Percentiles rank a stretch among this genome's conserved stretches.
phyloP scores from a whole-genome alignment of 2,797 vertebrate genomes.

The Tinamus major region DNA sequence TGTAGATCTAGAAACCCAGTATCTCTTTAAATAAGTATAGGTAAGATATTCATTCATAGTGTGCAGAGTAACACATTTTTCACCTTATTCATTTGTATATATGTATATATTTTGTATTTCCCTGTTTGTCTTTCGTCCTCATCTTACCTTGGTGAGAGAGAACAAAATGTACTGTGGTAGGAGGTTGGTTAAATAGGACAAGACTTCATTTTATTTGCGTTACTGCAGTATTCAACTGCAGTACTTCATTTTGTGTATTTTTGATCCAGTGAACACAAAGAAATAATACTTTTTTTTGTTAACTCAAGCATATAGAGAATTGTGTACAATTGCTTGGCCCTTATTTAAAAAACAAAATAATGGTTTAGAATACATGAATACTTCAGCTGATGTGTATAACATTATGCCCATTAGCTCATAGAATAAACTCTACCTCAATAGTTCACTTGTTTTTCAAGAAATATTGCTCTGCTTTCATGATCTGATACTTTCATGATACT shows the following conservation, averaged over 20 bases:
- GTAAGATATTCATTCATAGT: background rate
- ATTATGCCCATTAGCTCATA: background rate
- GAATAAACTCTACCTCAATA: background rate
- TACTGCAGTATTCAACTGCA: no score
- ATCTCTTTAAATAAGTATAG: background rate
- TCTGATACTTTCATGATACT: background rate
- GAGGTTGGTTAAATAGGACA: background rate
- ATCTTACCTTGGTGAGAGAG: background rate
- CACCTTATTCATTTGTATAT: background rate
- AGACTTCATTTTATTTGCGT: background rate
- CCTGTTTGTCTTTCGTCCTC: background rate
- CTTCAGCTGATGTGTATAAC: background rate
- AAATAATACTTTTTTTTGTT: background rate
- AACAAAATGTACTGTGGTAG: background rate
- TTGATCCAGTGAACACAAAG: background rate
- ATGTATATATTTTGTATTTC: background rate
- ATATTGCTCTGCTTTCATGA: background rate
- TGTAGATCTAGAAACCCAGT: background rate
- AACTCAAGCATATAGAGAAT: background rate
- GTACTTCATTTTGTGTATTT: background rate
- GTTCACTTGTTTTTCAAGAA: background rate
- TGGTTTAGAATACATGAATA: background rate
- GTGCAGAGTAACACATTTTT: background rate
- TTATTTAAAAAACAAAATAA: background rate
- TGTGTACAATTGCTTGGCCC: background rate